Percentiles rank a stretch among this genome's conserved stretches.
phyloP scores from a whole-genome alignment of 2,797 vertebrate genomes.

The Neopelma chrysocephalum region DNA sequence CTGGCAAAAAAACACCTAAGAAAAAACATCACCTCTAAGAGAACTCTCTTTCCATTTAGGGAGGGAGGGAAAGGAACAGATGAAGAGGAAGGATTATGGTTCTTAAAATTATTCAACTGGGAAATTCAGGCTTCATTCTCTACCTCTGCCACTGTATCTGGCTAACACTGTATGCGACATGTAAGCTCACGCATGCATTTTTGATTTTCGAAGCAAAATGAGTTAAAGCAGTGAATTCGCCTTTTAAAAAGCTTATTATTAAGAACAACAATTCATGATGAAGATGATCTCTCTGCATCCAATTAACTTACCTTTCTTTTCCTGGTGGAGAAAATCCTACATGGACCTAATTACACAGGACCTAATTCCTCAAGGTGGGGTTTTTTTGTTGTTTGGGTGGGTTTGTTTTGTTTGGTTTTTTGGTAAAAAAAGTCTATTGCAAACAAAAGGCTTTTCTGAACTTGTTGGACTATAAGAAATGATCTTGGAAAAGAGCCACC shows the following conservation, averaged over 20 bases:
- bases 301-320: background rate
- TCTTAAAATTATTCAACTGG: background rate
- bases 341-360: background rate
- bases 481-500: background rate
- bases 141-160: background rate
- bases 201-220: slow-evolving; percentile 32
- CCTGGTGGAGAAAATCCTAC: background rate
- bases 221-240: slow-evolving; percentile 22
- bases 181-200: slow-evolving; percentile 15
- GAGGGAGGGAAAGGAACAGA: background rate
- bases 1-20: background rate
- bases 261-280: background rate
- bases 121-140: background rate
- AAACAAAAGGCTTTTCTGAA: background rate
- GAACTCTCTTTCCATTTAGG: background rate
- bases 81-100: background rate
- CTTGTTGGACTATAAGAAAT: background rate
- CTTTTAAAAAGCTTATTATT: background rate
- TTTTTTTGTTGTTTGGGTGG: background rate
- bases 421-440: background rate
- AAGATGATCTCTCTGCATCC: background rate
- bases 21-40: background rate
- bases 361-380: background rate
- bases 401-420: background rate
- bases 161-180: slow-evolving; percentile 46